Percentiles rank a stretch among this genome's conserved stretches.
These are phyloP conservation scores for Scaptomyza flava DNA, from an alignment of 2,888 invertebrate genomes.

Conservation along the genomic window DNA sequence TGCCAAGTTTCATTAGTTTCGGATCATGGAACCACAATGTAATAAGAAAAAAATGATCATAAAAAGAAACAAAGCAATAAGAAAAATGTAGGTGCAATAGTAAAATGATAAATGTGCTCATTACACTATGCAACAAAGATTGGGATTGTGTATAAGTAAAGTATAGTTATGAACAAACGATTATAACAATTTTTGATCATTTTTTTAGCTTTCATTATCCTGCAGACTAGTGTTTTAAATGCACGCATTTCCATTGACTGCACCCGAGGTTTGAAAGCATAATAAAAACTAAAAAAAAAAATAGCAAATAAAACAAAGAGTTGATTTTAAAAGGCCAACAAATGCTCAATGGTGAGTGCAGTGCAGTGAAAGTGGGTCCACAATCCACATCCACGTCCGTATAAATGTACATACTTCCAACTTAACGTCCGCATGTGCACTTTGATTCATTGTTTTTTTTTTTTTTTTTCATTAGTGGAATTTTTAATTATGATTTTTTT, in stretches of 20 bases:
- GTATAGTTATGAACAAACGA: too few species aligned
- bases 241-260: constrained; percentile 52
- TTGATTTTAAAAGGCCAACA: constrained; percentile 56
- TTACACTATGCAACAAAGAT: constrained; percentile 34
- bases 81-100: constrained; percentile 28
- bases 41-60: constrained; percentile 5
- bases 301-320: constrained; percentile 36
- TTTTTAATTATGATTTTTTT: constrained; percentile 59
- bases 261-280: constrained; percentile 48
- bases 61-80: constrained; percentile 9
- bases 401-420: constrained; percentile 1
- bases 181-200: too few species aligned
- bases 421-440: constrained; percentile 45
- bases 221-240: constrained; percentile 38
- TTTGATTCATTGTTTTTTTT: constrained; percentile 27
- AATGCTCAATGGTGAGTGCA: constrained; percentile 62
- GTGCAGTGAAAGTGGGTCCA: constrained; percentile 65
- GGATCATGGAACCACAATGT: constrained; percentile 22
- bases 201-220: background rate
- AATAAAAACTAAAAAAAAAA: background rate
- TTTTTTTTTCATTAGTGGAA: constrained; percentile 33
- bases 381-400: constrained; percentile 14
- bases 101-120: constrained; percentile 38
- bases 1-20: constrained; percentile 28
- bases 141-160: background rate